These are phyloP conservation scores for Megathymus violae DNA, from an alignment of 1,140 invertebrate species.

Conservation along the genomic window DNA sequence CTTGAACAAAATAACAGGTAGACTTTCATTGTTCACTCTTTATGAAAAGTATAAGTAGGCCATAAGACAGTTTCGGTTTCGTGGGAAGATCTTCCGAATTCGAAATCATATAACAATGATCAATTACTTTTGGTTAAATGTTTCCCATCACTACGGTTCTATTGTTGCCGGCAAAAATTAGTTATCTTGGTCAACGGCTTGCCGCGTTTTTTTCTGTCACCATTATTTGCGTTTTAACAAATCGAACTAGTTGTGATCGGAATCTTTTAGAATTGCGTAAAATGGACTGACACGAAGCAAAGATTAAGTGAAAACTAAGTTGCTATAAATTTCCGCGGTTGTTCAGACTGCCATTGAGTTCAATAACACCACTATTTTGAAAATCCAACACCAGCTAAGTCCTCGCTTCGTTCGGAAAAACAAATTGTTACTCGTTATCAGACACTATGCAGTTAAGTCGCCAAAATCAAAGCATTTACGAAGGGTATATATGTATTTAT, in stretches of 20 bases:
- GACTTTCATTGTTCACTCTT: neutral
- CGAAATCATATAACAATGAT: neutral
- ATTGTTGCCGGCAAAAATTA: neutral
- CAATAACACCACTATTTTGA: no score
- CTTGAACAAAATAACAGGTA: neutral
- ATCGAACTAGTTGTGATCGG: neutral
- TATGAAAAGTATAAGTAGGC: neutral
- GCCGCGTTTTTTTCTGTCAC: constrained; percentile 11
- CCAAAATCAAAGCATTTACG: no score
- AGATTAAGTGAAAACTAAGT: no score
- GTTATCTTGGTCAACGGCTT: constrained; percentile 10
- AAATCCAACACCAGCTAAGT: no score
- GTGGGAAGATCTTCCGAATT: constrained; percentile 39
- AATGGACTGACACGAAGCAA: neutral
- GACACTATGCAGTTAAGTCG: no score
- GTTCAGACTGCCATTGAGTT: no score
- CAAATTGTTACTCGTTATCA: no score
- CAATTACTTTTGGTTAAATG: neutral
- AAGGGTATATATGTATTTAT: no score
- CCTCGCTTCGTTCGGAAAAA: no score
- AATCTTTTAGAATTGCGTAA: constrained; percentile 13
- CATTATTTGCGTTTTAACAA: constrained; percentile 6
- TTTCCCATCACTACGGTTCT: constrained; percentile 1
- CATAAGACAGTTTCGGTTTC: constrained; percentile 16
- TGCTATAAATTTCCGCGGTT: no score